phyloP scores from a whole-genome alignment of 2,888 invertebrate species.

The Cinara cedri region DNA sequence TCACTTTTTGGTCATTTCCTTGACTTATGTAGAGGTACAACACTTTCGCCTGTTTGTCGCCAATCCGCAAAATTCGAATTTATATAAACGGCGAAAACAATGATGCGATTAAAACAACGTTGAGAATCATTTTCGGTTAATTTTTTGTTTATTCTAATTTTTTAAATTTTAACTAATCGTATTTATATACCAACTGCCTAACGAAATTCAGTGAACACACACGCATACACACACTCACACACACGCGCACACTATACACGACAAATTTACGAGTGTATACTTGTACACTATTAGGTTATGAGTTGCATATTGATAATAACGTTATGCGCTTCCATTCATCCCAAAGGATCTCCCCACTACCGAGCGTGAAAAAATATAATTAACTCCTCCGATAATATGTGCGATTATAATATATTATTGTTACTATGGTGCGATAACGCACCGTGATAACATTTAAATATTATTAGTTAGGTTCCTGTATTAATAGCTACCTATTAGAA shows the following conservation, averaged over 20 bases:
- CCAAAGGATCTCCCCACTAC: slow-evolving; percentile 41
- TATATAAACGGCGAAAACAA: not conserved
- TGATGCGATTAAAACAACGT: not conserved
- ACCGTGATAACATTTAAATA: slow-evolving; percentile 3
- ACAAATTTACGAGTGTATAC: slow-evolving; percentile 37
- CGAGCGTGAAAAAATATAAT: slow-evolving; percentile 17
- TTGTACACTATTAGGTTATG: slow-evolving; percentile 41
- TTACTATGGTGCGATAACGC: slow-evolving; percentile 21
- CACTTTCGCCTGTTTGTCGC: not conserved
- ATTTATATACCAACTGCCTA: not conserved
- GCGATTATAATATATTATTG: slow-evolving; percentile 1
- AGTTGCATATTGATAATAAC: no score
- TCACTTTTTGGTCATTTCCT: slow-evolving; percentile 33
- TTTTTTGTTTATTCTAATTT: no score
- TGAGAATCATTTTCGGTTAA: slow-evolving; percentile 31
- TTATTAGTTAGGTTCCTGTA: no score
- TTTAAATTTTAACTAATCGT: not conserved
- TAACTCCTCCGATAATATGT: slow-evolving; percentile 14
- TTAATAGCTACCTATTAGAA: no score
- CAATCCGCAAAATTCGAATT: slow-evolving; percentile 9
- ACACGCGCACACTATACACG: slow-evolving; percentile 11
- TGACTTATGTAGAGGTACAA: not conserved
- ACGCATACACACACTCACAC: slow-evolving; percentile 32
- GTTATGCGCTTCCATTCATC: slow-evolving; percentile 36
- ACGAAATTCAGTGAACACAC: not conserved